Percentiles rank a stretch among this genome's conserved stretches.
Conservation (phyloP, 2,888 invertebrate species). For the Acrocyrtus sp. region DNA sequence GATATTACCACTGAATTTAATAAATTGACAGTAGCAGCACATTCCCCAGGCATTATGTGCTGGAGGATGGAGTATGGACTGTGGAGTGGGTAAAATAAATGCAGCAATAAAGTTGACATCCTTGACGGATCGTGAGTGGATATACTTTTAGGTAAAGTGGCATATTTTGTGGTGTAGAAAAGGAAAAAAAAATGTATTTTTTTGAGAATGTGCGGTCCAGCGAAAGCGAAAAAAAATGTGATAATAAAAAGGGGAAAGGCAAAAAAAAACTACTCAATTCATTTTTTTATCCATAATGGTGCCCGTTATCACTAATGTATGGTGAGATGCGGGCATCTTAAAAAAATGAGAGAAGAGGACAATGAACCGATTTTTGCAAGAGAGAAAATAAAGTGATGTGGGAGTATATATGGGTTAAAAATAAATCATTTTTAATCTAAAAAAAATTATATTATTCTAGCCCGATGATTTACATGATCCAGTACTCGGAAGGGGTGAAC, state of each 20-base stretch:
- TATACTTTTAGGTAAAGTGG: too few relatives aligned
- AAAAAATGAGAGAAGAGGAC: background rate
- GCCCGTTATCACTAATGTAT: conserved; percentile 26
- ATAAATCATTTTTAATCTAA: background rate
- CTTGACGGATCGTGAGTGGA: background rate
- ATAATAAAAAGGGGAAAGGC: background rate
- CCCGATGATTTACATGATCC: conserved; percentile 84
- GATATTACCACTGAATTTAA: background rate
- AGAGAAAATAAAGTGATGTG: background rate
- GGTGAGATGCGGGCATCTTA: background rate
- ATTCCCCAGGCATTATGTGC: background rate
- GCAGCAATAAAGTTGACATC: background rate
- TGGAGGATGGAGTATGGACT: background rate
- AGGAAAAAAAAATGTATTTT: background rate
- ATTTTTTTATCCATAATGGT: conserved; percentile 26
- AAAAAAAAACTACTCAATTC: conserved; percentile 13
- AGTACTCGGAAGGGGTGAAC: conserved; percentile 77
- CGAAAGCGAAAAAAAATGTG: background rate
- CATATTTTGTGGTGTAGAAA: too few relatives aligned
- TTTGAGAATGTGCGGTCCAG: background rate
- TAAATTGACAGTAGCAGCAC: too few relatives aligned
- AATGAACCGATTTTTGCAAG: background rate
- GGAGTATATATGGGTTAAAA: background rate
- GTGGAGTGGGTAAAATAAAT: background rate
- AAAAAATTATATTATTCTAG: conserved; percentile 69